Evolutionary conservation across 1,140 invertebrate species (phyloP).

Genomic region (Homalodisca vitripennis): DNA sequence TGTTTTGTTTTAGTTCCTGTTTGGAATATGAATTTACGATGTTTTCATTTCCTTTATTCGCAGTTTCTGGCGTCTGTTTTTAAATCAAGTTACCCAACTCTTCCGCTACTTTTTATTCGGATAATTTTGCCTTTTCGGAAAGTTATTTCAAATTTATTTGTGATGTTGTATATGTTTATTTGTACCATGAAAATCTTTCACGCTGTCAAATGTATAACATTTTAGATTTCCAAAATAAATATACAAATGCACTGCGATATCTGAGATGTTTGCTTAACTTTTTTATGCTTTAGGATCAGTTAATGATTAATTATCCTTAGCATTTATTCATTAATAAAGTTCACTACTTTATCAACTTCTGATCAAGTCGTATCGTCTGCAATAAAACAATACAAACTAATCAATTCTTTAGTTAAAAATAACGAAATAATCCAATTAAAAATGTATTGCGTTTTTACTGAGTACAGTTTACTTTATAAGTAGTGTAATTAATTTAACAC

Average conservation of each 20-base stretch:
- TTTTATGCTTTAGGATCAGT: too few species aligned
- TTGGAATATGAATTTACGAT: constrained; percentile 8
- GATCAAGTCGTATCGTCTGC: too few species aligned
- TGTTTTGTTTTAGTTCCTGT: constrained; percentile 7
- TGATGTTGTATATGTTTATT: background rate
- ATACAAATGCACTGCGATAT: background rate
- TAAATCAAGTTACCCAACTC: background rate
- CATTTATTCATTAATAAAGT: too few species aligned
- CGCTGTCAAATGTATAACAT: background rate
- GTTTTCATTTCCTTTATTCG: background rate
- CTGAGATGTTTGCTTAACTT: too few species aligned
- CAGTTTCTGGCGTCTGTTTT: background rate
- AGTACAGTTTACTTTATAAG: too few species aligned
- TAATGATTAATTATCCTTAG: too few species aligned
- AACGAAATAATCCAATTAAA: too few species aligned
- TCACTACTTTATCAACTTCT: too few species aligned
- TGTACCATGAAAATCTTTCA: background rate
- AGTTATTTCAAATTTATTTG: background rate
- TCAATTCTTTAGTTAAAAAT: too few species aligned
- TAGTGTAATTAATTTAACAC: too few species aligned
- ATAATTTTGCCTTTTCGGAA: background rate
- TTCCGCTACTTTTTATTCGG: background rate
- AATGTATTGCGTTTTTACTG: too few species aligned
- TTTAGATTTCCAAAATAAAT: background rate
- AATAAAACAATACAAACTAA: too few species aligned